Percentiles rank a stretch among this genome's conserved stretches.
phyloP scores from a whole-genome alignment of 2,113 vertebrate genomes.

The Danionella cerebrum region DNA sequence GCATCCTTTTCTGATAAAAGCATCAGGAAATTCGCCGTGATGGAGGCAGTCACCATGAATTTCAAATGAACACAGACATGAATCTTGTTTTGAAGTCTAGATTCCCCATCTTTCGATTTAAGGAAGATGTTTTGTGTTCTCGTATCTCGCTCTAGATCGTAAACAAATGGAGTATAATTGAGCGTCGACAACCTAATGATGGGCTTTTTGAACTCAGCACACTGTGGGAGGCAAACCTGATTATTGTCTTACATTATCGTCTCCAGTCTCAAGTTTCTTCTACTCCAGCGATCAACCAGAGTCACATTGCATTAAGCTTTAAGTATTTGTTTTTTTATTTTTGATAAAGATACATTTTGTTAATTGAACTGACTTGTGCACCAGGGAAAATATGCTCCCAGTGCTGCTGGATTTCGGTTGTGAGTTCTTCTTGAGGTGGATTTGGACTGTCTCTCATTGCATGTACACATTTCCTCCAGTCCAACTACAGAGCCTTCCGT shows the following conservation, averaged over 20 bases:
- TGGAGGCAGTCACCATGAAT: background rate
- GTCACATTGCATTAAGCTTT: constrained; percentile 32
- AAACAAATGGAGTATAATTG: constrained; percentile 31
- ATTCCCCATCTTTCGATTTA: background rate
- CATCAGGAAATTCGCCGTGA: background rate
- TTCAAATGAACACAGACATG: background rate
- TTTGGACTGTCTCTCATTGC: no score
- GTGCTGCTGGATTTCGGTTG: no score
- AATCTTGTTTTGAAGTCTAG: background rate
- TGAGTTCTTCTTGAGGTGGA: no score
- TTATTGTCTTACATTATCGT: constrained; percentile 35
- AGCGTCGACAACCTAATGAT: constrained; percentile 29
- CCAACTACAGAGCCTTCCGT: no score
- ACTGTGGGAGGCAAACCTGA: constrained; percentile 33
- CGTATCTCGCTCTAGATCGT: constrained; percentile 14
- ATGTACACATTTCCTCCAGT: no score
- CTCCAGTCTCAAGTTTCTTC: constrained; percentile 33
- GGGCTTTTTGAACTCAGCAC: constrained; percentile 30
- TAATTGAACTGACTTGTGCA: no score
- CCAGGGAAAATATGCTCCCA: no score
- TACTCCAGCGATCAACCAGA: constrained; percentile 27
- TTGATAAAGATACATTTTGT: no score
- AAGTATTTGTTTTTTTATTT: background rate
- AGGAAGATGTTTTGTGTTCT: background rate
- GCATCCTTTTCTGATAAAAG: background rate